phyloP scores from a whole-genome alignment of 2,888 invertebrate genomes.

The Eulithis testata region DNA sequence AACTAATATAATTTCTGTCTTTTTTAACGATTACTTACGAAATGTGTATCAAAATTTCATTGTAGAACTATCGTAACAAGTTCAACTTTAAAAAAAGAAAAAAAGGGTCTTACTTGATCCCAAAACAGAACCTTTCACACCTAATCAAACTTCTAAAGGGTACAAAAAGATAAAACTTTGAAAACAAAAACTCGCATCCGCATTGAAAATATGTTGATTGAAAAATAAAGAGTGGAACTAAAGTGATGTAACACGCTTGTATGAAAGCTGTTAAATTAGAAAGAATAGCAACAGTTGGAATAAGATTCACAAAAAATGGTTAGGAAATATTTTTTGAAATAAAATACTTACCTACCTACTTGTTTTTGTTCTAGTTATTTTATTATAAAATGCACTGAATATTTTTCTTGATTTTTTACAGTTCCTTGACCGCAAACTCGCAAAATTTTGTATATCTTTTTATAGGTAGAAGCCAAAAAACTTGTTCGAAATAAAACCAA shows the following conservation, averaged over 20 bases:
- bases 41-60: not conserved
- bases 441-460: no score
- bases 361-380: no score
- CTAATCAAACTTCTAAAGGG: slow-evolving; percentile 71
- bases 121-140: slow-evolving; percentile 71
- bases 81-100: not conserved
- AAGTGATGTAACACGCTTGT: slow-evolving; percentile 58
- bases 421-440: no score
- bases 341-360: no score
- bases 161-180: slow-evolving; percentile 57
- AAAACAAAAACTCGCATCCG: slow-evolving; percentile 65
- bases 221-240: slow-evolving; percentile 80
- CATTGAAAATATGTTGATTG: slow-evolving; percentile 78
- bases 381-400: no score
- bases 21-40: no score
- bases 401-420: no score
- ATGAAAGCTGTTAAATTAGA: slow-evolving; percentile 22
- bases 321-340: not conserved
- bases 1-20: no score
- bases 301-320: not conserved
- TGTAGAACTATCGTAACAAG: not conserved
- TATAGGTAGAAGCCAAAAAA: no score
- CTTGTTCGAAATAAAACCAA: no score
- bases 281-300: slow-evolving; percentile 15
- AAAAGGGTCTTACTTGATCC: slow-evolving; percentile 8